Percentiles rank a stretch among this genome's conserved stretches.
Conservation (phyloP, 2,797 vertebrate species). For the Delichon dasypus region DNA sequence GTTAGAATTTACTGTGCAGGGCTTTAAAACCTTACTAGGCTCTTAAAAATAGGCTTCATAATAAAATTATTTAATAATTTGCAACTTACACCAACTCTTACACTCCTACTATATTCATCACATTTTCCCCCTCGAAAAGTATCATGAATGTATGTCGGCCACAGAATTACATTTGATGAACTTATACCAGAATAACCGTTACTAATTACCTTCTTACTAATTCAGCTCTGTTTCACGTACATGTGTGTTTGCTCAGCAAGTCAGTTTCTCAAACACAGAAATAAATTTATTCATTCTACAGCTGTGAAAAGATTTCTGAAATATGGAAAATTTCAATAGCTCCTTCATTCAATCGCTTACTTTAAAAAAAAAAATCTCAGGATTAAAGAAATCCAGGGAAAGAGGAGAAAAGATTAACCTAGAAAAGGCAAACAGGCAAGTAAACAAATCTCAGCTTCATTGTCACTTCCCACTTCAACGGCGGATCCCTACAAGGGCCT, state of each 20-base stretch:
- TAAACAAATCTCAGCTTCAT: neutral
- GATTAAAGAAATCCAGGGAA: constrained; percentile 14
- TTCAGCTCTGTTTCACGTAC: neutral
- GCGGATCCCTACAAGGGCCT: neutral
- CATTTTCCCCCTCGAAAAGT: neutral
- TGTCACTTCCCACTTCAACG: neutral
- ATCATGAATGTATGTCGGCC: neutral
- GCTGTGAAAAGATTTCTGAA: neutral
- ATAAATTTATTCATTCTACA: neutral
- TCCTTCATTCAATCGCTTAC: neutral
- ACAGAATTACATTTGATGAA: neutral
- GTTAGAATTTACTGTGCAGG: neutral
- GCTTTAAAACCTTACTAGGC: neutral
- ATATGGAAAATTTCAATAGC: neutral
- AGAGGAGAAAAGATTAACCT: neutral
- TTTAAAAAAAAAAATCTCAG: neutral
- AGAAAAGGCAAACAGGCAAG: neutral
- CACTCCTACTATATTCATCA: neutral
- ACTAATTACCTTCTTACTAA: neutral
- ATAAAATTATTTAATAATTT: neutral
- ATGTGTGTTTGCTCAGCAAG: neutral
- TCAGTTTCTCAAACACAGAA: neutral
- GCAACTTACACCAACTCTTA: neutral
- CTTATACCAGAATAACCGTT: neutral
- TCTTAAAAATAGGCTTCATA: neutral